A percentile compares a stretch with the other conserved stretches of the same genome.
Evolutionary conservation across 2,113 vertebrate genomes (phyloP).

Genomic region (Suncus etruscus): DNA sequence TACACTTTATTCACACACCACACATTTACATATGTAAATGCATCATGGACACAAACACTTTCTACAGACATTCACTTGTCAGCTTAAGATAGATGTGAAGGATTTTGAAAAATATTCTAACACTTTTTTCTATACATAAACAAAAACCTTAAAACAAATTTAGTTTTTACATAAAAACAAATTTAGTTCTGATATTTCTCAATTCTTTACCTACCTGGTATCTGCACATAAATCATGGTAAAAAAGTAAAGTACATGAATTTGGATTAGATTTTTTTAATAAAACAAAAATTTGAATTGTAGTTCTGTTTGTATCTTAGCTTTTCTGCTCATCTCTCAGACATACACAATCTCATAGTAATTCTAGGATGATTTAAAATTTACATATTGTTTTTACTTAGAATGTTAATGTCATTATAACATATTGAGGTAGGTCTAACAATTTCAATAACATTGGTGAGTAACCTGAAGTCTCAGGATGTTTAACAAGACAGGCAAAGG

Average conservation of each 20-base stretch:
- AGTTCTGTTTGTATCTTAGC: background rate
- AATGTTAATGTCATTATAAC: background rate
- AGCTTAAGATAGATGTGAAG: constrained; percentile 16
- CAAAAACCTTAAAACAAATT: constrained; percentile 18
- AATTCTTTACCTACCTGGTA: background rate
- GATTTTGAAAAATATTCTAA: background rate
- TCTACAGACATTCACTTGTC: background rate
- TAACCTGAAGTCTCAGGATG: background rate
- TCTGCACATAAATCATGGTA: background rate
- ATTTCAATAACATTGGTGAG: background rate
- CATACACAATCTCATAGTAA: background rate
- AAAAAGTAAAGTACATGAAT: background rate
- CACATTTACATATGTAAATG: background rate
- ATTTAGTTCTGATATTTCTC: constrained; percentile 8
- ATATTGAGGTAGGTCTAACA: background rate
- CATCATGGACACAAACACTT: background rate
- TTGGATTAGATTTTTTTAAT: constrained; percentile 20
- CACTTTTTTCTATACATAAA: background rate
- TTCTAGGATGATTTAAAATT: constrained; percentile 1
- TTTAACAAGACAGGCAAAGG: background rate
- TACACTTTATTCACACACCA: background rate
- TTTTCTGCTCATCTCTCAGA: background rate
- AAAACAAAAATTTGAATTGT: constrained; percentile 2
- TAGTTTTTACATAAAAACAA: background rate
- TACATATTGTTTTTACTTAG: background rate